phyloP scores from a whole-genome alignment of 2,888 invertebrate species.

The Pycnomerus fuliginosus region DNA sequence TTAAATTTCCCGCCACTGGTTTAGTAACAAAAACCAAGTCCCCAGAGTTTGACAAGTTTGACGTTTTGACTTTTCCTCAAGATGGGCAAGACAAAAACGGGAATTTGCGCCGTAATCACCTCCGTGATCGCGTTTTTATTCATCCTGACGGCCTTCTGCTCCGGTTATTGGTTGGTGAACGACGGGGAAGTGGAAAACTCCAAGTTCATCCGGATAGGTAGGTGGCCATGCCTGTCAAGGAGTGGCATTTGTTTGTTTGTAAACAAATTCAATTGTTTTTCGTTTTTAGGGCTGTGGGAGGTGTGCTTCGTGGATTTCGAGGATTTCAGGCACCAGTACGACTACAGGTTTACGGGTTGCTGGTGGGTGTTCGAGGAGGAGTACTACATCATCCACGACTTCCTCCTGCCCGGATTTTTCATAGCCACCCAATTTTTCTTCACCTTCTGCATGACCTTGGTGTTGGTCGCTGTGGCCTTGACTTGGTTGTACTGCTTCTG shows the following conservation, averaged over 20 bases:
- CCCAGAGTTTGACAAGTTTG: not conserved
- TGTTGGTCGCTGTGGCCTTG: conserved; percentile 73
- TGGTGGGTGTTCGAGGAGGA: conserved; percentile 99
- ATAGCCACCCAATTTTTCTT: conserved; percentile 93
- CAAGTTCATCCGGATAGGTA: conserved; percentile 80
- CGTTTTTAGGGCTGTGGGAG: conserved; percentile 81
- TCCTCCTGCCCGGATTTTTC: conserved; percentile 87
- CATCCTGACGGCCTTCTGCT: conserved; percentile 77
- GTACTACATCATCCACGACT: conserved; percentile 90
- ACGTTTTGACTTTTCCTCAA: not conserved
- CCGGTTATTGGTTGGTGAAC: conserved; percentile 85
- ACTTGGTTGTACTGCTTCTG: conserved; percentile 72
- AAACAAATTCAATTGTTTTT: not conserved
- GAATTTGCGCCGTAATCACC: conserved; percentile 64
- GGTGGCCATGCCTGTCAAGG: conserved; percentile 42
- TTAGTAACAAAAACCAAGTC: not conserved
- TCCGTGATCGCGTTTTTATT: conserved; percentile 68
- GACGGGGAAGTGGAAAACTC: conserved; percentile 75
- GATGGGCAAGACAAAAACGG: conserved; percentile 68
- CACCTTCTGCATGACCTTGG: conserved; percentile 80
- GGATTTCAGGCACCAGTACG: conserved; percentile 84
- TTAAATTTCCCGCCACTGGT: not conserved
- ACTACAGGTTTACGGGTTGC: conserved; percentile 80
- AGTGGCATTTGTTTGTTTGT: conserved; percentile 32
- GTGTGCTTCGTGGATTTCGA: conserved; percentile 88